Evolutionary conservation across 2,888 invertebrate genomes (phyloP).

Genomic region (Laothoe populi): DNA sequence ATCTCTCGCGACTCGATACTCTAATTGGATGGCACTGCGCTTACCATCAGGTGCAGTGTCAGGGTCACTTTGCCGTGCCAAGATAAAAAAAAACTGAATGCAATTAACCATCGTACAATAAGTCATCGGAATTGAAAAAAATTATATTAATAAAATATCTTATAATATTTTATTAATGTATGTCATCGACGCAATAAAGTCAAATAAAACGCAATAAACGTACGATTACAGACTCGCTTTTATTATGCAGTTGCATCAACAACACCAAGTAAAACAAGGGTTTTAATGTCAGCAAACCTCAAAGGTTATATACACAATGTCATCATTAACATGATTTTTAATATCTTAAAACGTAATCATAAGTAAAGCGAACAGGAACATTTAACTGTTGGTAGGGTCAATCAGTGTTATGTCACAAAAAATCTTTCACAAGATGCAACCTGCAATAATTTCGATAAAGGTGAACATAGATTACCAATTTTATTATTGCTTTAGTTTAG

Average conservation of each 20-base stretch:
- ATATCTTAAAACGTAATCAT: slow-evolving; percentile 1
- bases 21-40: no score
- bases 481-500: background rate
- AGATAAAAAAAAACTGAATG: no score
- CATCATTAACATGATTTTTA: slow-evolving; percentile 1
- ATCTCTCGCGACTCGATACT: no score
- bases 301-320: slow-evolving; percentile 16
- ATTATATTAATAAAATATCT: background rate
- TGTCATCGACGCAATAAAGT: background rate
- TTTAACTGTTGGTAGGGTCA: slow-evolving; percentile 1
- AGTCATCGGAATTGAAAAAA: background rate
- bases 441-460: slow-evolving; percentile 11
- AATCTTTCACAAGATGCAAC: slow-evolving; percentile 5
- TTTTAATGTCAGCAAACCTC: slow-evolving; percentile 7
- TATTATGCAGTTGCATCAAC: slow-evolving; percentile 3
- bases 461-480: slow-evolving; percentile 5
- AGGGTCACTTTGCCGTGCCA: no score
- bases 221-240: slow-evolving; percentile 3
- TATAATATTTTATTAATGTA: background rate
- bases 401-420: slow-evolving; percentile 3
- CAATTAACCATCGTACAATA: no score
- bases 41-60: no score
- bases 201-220: background rate
- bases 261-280: slow-evolving; percentile 16
- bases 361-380: background rate